phyloP scores from a whole-genome alignment of 2,797 vertebrate species.

The Takifugu rubripes region DNA sequence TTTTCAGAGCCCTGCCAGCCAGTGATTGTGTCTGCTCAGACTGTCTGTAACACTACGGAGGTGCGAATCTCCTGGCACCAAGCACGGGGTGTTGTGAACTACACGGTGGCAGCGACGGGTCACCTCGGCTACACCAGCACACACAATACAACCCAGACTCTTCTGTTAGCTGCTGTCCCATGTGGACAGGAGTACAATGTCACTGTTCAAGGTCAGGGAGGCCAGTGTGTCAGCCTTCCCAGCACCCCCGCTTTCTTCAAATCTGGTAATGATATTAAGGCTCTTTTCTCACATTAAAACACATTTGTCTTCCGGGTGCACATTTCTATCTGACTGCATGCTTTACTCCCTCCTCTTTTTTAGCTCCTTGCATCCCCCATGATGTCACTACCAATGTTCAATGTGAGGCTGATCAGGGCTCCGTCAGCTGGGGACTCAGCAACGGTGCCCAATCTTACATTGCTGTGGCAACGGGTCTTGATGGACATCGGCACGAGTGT shows the following conservation, averaged over 20 bases:
- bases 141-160: conserved; percentile 46
- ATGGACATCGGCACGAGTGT: conserved; percentile 55
- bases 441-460: conserved; percentile 57
- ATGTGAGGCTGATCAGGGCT: conserved; percentile 49
- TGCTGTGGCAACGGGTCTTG: conserved; percentile 47
- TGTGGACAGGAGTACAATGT: conserved; percentile 72
- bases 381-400: conserved; percentile 36
- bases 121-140: conserved; percentile 40
- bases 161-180: conserved; percentile 41
- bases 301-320: background rate
- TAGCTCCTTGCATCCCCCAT: conserved; percentile 66
- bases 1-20: conserved; percentile 70
- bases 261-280: conserved; percentile 49
- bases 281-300: background rate
- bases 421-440: conserved; percentile 63
- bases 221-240: conserved; percentile 47
- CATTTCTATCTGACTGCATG: background rate
- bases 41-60: conserved; percentile 46
- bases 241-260: conserved; percentile 54
- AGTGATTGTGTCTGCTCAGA: conserved; percentile 33
- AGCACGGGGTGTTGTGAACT: conserved; percentile 36
- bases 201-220: conserved; percentile 51
- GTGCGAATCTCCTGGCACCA: conserved; percentile 62
- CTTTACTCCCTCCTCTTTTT: background rate
- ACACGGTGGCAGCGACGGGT: conserved; percentile 55